Percentiles rank a stretch among this genome's conserved stretches.
These are phyloP conservation scores for Phlogophora meticulosa DNA, from an alignment of 2,888 invertebrate species.

Conservation along the genomic window DNA sequence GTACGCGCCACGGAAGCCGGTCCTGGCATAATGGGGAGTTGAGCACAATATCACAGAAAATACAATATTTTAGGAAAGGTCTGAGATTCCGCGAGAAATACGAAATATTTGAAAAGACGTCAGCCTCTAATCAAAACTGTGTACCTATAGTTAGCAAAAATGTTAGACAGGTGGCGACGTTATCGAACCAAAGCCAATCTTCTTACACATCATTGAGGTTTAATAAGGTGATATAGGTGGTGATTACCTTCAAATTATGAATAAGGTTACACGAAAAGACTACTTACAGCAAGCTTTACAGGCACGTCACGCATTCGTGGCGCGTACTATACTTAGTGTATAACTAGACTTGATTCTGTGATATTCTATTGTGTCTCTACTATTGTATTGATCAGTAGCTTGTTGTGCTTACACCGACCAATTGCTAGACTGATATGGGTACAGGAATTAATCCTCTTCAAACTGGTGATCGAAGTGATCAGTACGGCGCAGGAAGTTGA, in stretches of 20 bases:
- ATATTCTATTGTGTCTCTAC: not conserved
- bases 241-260: not conserved
- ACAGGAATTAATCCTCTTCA: slow-evolving; percentile 13
- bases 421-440: slow-evolving; percentile 34
- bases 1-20: not conserved
- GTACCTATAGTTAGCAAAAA: too few relatives aligned
- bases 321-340: slow-evolving; percentile 2
- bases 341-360: not conserved
- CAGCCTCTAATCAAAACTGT: too few relatives aligned
- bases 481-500: slow-evolving; percentile 15
- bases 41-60: slow-evolving; percentile 2
- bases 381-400: slow-evolving; percentile 28
- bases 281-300: not conserved
- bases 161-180: too few relatives aligned
- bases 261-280: too few relatives aligned
- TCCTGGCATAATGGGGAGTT: too few relatives aligned
- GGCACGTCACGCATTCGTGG: slow-evolving; percentile 7
- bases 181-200: too few relatives aligned
- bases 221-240: too few relatives aligned
- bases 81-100: too few relatives aligned
- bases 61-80: slow-evolving; percentile 8
- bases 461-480: slow-evolving; percentile 39
- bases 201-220: too few relatives aligned
- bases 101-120: too few relatives aligned
- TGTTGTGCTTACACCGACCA: slow-evolving; percentile 36